These are phyloP conservation scores for Leucophenga varia DNA, from an alignment of 1,140 invertebrate species.

Conservation along the genomic window DNA sequence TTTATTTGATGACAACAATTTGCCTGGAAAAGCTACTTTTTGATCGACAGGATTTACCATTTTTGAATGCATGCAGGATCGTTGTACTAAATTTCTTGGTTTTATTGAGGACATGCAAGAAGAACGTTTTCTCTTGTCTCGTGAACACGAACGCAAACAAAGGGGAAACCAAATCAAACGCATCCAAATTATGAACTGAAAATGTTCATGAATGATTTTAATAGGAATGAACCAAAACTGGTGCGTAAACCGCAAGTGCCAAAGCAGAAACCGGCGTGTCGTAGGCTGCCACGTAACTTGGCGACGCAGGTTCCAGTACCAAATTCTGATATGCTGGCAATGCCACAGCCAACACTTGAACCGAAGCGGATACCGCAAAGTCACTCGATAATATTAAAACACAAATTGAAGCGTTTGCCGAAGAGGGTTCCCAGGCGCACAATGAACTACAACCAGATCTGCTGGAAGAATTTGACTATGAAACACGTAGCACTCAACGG, in stretches of 20 bases:
- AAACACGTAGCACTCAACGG: no score
- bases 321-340: no score
- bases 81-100: slow-evolving; percentile 9
- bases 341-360: background rate
- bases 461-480: no score
- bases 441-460: no score
- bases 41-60: slow-evolving; percentile 9
- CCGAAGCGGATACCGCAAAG: background rate
- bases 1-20: background rate
- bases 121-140: background rate
- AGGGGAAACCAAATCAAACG: no score
- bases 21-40: slow-evolving; percentile 14
- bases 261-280: no score
- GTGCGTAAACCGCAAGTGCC: no score
- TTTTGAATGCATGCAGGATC: slow-evolving; percentile 7
- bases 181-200: slow-evolving; percentile 13
- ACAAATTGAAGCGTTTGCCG: background rate
- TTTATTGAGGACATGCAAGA: slow-evolving; percentile 12
- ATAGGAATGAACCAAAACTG: slow-evolving; percentile 16
- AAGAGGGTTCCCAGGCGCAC: no score
- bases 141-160: slow-evolving; percentile 2
- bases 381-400: background rate
- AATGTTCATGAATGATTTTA: slow-evolving; percentile 19
- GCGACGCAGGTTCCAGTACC: no score
- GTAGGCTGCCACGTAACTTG: no score